Evolutionary conservation across 2,113 vertebrate species (phyloP), one percentile per base, ranked within the genome.

Genomic region (Lanius collurio): DNA sequence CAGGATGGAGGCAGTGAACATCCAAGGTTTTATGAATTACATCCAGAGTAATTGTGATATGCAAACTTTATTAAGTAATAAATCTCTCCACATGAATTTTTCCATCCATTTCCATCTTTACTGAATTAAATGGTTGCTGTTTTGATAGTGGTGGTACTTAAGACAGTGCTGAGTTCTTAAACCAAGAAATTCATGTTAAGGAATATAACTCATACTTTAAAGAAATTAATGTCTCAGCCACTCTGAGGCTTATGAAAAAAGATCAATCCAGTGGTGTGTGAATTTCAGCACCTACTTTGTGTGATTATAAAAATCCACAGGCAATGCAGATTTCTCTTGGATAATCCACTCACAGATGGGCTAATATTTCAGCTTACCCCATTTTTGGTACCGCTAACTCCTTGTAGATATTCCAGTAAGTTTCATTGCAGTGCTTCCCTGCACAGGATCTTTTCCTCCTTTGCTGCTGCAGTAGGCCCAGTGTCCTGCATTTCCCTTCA

Each of bases 61-160:
- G 15, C 73, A 89, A 93, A 69, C 81, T 90, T 96, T 70, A 94
- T 95, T 91, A 94, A 93, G 90, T 86, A 91, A 83, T 95, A 92
- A 86, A 67, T 93, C 65, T 95, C 71, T 59, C 76, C 30, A n/a
- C 44, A 17, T 55, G 21, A 55, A 46, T 68, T 80, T 88, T 78
- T 79, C 62, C 74, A 57, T 41, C 16, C 50, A 33, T 41, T 63
- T 13, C 21, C 87, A 89, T 90, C 62, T 96, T 95, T 87, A 80
- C 88, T 93, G 76, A 47, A 69, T 90, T 77, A 93, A 89, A 80
- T 90, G 69, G 19, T 73, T 85, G 31, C n/a, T 84, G 18, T 63
- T 96, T 96, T 94, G 49, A 44, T 91, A 56, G 53, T 57, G 47
- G 50, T 83, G 67, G 47, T 84, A 33, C 74, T 93, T 85, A 93